A percentile compares a stretch with the other conserved stretches of the same genome.
Evolutionary conservation across 2,113 vertebrate genomes (phyloP).

Genomic region (Neolamprologus devosi): DNA sequence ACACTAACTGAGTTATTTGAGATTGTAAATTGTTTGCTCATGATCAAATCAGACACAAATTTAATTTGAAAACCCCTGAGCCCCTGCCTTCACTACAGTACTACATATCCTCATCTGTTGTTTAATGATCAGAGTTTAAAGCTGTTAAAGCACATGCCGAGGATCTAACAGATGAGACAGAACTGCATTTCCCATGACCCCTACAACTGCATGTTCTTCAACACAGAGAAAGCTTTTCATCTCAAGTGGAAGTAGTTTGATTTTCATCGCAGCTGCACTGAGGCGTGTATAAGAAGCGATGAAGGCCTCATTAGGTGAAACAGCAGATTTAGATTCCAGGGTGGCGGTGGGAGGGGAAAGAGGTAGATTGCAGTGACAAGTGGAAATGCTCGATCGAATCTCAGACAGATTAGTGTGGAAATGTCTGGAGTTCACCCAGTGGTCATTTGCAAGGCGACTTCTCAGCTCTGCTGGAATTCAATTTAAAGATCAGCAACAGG

Average conservation of each 20-base stretch:
- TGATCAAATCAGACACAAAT: slow-evolving; percentile 29
- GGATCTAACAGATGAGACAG: not conserved
- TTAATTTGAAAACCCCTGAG: slow-evolving; percentile 6
- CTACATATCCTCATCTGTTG: not conserved
- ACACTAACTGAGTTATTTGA: slow-evolving; percentile 36
- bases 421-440: slow-evolving; percentile 44
- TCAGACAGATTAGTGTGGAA: slow-evolving; percentile 45
- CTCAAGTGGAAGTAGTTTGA: not conserved
- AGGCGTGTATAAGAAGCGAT: not conserved
- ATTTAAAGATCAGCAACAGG: slow-evolving; percentile 44
- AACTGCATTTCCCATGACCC: slow-evolving; percentile 21
- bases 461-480: slow-evolving; percentile 45
- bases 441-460: slow-evolving; percentile 32
- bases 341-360: not conserved
- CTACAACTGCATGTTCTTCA: not conserved
- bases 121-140: not conserved
- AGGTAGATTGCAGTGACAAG: slow-evolving; percentile 10
- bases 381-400: slow-evolving; percentile 34
- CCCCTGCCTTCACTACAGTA: not conserved
- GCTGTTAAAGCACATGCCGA: not conserved
- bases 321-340: slow-evolving; percentile 8
- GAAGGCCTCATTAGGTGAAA: slow-evolving; percentile 33
- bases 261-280: slow-evolving; percentile 6
- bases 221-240: slow-evolving; percentile 25
- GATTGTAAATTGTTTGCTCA: slow-evolving; percentile 21